A percentile compares a stretch with the other conserved stretches of the same genome.
Evolutionary conservation across 2,888 invertebrate species (phyloP).

Genomic region (Platycheirus rosarum): DNA sequence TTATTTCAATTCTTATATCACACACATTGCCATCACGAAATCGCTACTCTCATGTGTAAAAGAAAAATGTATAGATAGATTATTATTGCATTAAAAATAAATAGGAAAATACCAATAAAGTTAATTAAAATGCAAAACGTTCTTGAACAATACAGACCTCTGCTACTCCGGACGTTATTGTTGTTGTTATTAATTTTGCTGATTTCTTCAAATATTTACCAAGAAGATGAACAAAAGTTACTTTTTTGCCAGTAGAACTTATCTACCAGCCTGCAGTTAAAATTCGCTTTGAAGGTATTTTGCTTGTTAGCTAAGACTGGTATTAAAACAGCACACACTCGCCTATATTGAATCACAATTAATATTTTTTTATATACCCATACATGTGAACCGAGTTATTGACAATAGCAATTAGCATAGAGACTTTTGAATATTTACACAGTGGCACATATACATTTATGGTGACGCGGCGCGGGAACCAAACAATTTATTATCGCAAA

Average conservation of each 20-base stretch:
- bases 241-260: background rate
- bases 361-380: background rate
- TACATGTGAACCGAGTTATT: slow-evolving; percentile 5
- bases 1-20: no score
- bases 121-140: slow-evolving; percentile 69
- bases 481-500: slow-evolving; percentile 43
- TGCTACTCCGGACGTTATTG: slow-evolving; percentile 68
- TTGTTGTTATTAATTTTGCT: slow-evolving; percentile 73
- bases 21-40: no score
- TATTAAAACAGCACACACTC: slow-evolving; percentile 27
- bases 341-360: slow-evolving; percentile 28
- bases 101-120: slow-evolving; percentile 62
- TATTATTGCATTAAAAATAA: background rate
- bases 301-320: slow-evolving; percentile 27
- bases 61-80: background rate
- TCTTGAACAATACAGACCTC: slow-evolving; percentile 56
- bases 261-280: slow-evolving; percentile 4
- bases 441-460: slow-evolving; percentile 16
- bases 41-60: background rate
- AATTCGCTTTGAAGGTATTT: background rate
- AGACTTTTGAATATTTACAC: slow-evolving; percentile 43
- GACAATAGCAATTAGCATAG: slow-evolving; percentile 51
- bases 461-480: slow-evolving; percentile 1
- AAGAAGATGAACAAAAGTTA: slow-evolving; percentile 44
- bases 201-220: slow-evolving; percentile 68